Evolutionary conservation across 2,113 vertebrate species (phyloP).

Genomic region (Cyanocitta stelleri): DNA sequence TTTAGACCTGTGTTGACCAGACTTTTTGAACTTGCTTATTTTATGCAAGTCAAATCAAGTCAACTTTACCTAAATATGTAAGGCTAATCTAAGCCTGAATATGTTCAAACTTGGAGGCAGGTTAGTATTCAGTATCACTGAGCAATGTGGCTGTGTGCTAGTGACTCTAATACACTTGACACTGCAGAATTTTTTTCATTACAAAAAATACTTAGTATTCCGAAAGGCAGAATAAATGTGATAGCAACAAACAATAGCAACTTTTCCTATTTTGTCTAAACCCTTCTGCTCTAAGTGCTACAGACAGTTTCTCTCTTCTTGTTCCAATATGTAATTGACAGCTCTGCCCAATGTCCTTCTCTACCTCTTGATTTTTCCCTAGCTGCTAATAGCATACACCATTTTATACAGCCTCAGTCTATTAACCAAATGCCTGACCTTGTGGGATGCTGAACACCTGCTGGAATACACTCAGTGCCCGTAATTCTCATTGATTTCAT

Average conservation of each 20-base stretch:
- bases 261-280: background rate
- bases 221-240: background rate
- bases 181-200: background rate
- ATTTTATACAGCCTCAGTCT: conserved; percentile 40
- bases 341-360: conserved; percentile 15
- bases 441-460: conserved; percentile 32
- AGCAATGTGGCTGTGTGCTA: background rate
- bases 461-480: background rate
- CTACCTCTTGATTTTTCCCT: conserved; percentile 34
- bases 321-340: conserved; percentile 33
- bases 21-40: background rate
- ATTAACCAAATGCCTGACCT: conserved; percentile 54
- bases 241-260: background rate
- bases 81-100: background rate
- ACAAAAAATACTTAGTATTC: background rate
- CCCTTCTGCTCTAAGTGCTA: background rate
- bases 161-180: background rate
- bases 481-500: conserved; percentile 57
- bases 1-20: background rate
- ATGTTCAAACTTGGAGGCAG: background rate
- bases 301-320: conserved; percentile 23
- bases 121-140: background rate
- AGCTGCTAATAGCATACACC: conserved; percentile 31
- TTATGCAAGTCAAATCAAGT: background rate
- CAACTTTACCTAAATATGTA: background rate